Base-by-base conservation (phyloP, 2,888 invertebrate species). In the Lithosia quadra region DNA sequence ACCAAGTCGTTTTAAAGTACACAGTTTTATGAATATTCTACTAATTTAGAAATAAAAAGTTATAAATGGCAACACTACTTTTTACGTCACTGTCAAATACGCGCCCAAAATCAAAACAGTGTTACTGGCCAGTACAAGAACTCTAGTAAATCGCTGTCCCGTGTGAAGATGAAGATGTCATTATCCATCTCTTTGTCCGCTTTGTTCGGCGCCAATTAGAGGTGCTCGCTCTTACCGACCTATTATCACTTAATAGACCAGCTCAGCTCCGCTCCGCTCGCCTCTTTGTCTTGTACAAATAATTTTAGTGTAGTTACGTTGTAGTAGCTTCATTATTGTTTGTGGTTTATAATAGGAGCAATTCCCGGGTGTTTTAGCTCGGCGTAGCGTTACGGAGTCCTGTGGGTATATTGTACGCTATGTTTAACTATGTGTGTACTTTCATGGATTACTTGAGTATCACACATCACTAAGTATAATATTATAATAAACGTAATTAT, bases 141-240 rank as follows among this genome's bases (percentile, higher is more conserved):
- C 56, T 28, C 15, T 65, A 49, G 57, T 43, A 71, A 77, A 71
- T 69, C 69, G 56, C 15, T 55, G 15, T 56, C 33, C 34, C 53
- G 57, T 68, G 77, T 76, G 83, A 85, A 88, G 86, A 88, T 75
- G 84, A 85, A 88, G 86, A 88, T 88, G 88, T 86, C 88, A 90
- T 92, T 91, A 90, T 84, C 79, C 75, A 78, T 78, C 81, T 82
- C 89, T 84, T 86, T 84, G 78, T 79, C 78, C 77, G 85, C 90
- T 90, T 93, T 93, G 92, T 93, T 89, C 90, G 68, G 75, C 86
- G 84, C 88, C 93, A 93, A 92, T 88, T 88, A 88, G 84, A 67
- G 60, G 70, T 67, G 67, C 57, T 60, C 69, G 69, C 69, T 67
- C 66, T 70, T 70, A 70, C 70, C 60, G 28, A 70, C 49, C 72